A percentile compares a stretch with the other conserved stretches of the same genome.
Conservation (phyloP, 2,888 invertebrate genomes). For the Lasioglossum lativentre region DNA sequence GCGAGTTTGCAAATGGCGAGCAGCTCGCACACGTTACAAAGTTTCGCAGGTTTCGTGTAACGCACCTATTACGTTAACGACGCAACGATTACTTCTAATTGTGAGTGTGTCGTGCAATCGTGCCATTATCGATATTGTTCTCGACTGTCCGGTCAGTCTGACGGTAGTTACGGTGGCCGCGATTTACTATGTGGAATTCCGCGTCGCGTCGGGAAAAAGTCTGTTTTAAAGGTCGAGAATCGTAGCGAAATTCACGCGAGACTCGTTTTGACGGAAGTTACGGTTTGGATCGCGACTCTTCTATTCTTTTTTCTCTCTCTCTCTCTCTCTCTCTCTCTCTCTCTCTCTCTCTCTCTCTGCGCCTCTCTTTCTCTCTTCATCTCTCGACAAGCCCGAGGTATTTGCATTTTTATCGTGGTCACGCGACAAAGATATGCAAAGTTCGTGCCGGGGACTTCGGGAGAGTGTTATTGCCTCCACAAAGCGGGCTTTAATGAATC, state of each 20-base stretch:
- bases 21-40: neutral
- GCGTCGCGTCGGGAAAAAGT: neutral
- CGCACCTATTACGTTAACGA: constrained; percentile 63
- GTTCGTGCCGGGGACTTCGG: constrained; percentile 17
- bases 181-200: neutral
- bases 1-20: neutral
- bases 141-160: constrained; percentile 27
- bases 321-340: neutral
- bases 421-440: constrained; percentile 23
- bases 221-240: constrained; percentile 23
- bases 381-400: constrained; percentile 1
- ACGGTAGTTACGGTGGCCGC: neutral
- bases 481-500: constrained; percentile 21
- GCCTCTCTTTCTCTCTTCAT: neutral
- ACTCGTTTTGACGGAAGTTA: constrained; percentile 9
- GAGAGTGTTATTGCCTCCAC: constrained; percentile 22
- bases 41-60: constrained; percentile 26
- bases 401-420: constrained; percentile 21
- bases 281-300: neutral
- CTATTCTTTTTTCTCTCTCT: neutral
- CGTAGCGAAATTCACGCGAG: neutral
- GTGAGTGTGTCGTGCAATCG: constrained; percentile 51
- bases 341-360: neutral
- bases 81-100: constrained; percentile 49
- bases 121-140: constrained; percentile 53